A percentile compares a stretch with the other conserved stretches of the same genome.
These are phyloP conservation scores for Nemotelus nigrinus DNA, from an alignment of 2,888 invertebrate species.

Conservation along the genomic window DNA sequence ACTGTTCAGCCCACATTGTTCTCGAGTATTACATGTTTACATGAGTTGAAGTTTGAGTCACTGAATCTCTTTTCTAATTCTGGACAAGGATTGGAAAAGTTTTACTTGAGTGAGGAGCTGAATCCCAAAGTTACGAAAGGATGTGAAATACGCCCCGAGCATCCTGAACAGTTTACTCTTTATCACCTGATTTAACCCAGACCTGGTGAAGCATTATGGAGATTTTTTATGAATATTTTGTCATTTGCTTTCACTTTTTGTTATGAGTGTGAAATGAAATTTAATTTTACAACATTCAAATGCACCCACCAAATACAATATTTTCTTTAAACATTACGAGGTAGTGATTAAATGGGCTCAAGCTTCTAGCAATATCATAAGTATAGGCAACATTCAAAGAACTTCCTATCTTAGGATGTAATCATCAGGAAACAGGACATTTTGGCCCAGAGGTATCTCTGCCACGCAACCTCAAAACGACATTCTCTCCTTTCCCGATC, in stretches of 20 bases:
- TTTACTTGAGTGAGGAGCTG: background rate
- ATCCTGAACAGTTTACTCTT: background rate
- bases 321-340: background rate
- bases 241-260: too few relatives aligned
- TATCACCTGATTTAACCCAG: background rate
- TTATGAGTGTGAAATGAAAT: too few relatives aligned
- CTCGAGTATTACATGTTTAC: constrained; percentile 37
- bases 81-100: constrained; percentile 5
- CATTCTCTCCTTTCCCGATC: constrained; percentile 13
- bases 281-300: too few relatives aligned
- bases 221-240: too few relatives aligned
- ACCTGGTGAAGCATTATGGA: too few relatives aligned
- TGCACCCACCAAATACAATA: background rate
- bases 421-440: constrained; percentile 1
- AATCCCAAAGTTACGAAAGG: constrained; percentile 19
- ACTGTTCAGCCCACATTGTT: constrained; percentile 43
- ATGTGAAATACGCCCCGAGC: constrained; percentile 17
- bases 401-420: background rate
- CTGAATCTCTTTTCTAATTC: constrained; percentile 41
- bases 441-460: background rate
- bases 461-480: background rate
- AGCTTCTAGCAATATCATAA: background rate
- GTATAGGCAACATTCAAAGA: background rate
- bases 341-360: background rate
- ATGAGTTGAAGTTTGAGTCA: constrained; percentile 36